phyloP scores from a whole-genome alignment of 2,888 invertebrate species.

The Drosophila kambysellisi region DNA sequence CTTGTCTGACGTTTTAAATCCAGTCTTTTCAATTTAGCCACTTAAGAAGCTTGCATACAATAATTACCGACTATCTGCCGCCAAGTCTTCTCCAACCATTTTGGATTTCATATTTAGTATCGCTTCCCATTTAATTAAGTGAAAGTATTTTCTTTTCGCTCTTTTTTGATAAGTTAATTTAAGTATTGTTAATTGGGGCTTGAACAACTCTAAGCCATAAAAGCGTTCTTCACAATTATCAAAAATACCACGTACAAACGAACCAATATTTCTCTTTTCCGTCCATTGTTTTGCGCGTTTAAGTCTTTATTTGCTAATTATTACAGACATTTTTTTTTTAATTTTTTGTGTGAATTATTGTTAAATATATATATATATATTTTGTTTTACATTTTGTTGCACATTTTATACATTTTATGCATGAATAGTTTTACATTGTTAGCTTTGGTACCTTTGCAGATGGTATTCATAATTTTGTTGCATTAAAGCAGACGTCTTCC shows the following conservation, averaged over 20 bases:
- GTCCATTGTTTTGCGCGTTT: constrained; percentile 21
- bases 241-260: constrained; percentile 40
- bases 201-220: background rate
- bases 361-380: background rate
- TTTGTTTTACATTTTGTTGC: background rate
- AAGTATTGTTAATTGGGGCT: background rate
- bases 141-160: background rate
- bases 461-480: background rate
- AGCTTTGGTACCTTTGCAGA: background rate
- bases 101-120: constrained; percentile 17
- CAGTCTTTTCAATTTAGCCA: constrained; percentile 1
- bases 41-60: background rate
- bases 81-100: background rate
- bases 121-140: background rate
- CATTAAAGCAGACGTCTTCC: background rate
- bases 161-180: background rate
- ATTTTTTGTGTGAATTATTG: background rate
- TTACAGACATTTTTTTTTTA: constrained; percentile 4
- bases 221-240: background rate
- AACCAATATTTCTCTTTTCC: constrained; percentile 30
- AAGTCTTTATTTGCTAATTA: constrained; percentile 18
- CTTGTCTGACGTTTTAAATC: background rate
- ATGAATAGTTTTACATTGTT: background rate
- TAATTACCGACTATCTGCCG: background rate
- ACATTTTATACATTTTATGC: background rate